phyloP scores from a whole-genome alignment of 1,140 invertebrate genomes.

The Nylanderia fulva region DNA sequence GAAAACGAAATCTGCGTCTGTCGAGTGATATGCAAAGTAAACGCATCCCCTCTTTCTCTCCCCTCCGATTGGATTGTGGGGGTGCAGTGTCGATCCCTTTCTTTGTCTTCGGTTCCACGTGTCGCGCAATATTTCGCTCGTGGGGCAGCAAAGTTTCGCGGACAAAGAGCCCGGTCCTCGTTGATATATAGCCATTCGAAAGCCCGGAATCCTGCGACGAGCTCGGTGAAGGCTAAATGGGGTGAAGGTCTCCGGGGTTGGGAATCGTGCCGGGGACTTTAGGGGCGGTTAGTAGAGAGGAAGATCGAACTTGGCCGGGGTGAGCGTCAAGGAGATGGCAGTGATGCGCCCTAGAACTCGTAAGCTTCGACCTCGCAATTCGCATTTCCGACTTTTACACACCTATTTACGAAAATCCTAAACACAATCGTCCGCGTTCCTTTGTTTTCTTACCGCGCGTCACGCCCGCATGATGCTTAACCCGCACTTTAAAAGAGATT shows the following conservation, averaged over 20 bases:
- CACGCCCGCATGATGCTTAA: not conserved
- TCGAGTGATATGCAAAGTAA: constrained; percentile 1
- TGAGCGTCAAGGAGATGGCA: constrained; percentile 56
- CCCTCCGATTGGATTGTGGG: not conserved
- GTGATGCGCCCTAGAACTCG: constrained; percentile 36
- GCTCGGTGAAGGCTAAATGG: constrained; percentile 85
- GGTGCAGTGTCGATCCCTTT: constrained; percentile 34
- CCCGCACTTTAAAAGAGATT: not conserved
- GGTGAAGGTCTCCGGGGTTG: constrained; percentile 84
- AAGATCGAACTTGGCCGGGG: constrained; percentile 65
- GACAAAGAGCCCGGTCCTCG: constrained; percentile 59
- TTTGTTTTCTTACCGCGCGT: constrained; percentile 4
- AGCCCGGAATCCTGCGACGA: constrained; percentile 81
- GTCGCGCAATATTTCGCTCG: constrained; percentile 54
- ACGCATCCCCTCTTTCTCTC: not conserved
- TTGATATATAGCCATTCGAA: constrained; percentile 65
- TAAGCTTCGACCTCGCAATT: not conserved
- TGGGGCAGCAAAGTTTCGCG: constrained; percentile 59
- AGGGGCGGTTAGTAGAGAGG: constrained; percentile 61
- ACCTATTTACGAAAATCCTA: constrained; percentile 27
- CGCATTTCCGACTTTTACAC: constrained; percentile 2
- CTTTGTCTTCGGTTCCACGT: constrained; percentile 49
- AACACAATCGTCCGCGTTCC: not conserved
- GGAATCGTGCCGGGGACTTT: constrained; percentile 62
- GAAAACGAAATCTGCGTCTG: not conserved